Evolutionary conservation across 2,113 vertebrate species (phyloP).

Genomic region (Rhinoptilus africanus): DNA sequence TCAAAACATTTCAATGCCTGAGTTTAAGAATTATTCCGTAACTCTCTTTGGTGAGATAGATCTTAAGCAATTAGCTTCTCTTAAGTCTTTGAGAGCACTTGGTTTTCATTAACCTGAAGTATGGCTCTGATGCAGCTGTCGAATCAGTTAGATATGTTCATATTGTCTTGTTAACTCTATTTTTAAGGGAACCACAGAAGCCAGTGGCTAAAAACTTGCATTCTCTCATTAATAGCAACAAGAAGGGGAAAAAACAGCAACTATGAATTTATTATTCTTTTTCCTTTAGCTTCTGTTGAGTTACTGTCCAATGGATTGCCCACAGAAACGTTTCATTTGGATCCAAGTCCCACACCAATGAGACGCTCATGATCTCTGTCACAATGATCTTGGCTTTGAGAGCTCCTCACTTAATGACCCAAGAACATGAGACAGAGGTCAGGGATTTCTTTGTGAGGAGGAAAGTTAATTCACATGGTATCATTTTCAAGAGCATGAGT

Average conservation of each 20-base stretch:
- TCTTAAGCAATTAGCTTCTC: background rate
- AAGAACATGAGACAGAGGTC: background rate
- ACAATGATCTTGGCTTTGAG: background rate
- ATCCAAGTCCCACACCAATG: background rate
- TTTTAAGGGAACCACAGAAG: background rate
- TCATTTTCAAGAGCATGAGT: background rate
- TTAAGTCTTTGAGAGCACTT: slow-evolving; percentile 45
- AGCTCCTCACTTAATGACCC: background rate
- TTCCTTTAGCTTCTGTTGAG: background rate
- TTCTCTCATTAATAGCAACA: background rate
- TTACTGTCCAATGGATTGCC: background rate
- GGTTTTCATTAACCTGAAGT: slow-evolving; percentile 47
- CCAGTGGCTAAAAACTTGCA: background rate
- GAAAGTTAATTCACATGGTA: background rate
- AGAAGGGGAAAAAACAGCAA: accelerated
- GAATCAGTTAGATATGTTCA: background rate
- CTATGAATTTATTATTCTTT: background rate
- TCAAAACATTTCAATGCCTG: slow-evolving; percentile 52
- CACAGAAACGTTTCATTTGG: background rate
- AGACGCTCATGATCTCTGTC: background rate
- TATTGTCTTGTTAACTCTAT: background rate
- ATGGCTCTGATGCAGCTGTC: slow-evolving; percentile 4
- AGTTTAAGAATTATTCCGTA: slow-evolving; percentile 10
- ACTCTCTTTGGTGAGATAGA: slow-evolving; percentile 21
- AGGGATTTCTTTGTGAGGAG: background rate